Percentiles rank a stretch among this genome's conserved stretches.
phyloP scores from a whole-genome alignment of 1,140 invertebrate genomes.

The Neotoxoptera formosana region DNA sequence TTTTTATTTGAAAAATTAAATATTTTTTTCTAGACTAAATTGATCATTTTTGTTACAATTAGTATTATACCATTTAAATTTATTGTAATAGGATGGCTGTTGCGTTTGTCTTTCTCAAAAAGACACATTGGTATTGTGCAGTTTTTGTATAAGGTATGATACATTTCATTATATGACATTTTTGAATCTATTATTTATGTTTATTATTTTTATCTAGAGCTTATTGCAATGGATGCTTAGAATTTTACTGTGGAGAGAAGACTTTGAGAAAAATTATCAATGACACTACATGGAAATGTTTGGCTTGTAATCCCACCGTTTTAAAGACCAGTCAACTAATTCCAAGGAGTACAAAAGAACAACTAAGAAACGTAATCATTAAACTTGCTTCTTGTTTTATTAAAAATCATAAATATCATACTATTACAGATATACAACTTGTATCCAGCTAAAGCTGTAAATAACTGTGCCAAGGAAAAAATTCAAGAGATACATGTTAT shows the following conservation, averaged over 20 bases:
- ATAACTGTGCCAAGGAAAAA: no score
- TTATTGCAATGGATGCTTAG: not conserved
- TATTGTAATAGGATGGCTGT: not conserved
- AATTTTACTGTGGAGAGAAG: not conserved
- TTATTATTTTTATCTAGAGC: not conserved
- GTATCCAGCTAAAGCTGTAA: no score
- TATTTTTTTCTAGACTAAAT: no score
- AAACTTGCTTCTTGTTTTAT: no score
- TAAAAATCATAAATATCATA: no score
- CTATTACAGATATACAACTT: no score
- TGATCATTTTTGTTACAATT: no score
- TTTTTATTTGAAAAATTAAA: no score
- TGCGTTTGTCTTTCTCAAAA: not conserved
- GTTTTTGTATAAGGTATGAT: not conserved
- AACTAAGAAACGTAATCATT: not conserved
- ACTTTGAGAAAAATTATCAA: not conserved
- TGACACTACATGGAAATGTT: not conserved
- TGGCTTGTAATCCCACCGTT: not conserved
- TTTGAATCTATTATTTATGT: not conserved
- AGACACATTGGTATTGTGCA: not conserved
- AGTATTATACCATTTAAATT: no score
- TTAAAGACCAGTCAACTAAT: not conserved
- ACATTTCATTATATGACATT: not conserved
- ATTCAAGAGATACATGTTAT: no score
- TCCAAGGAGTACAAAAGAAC: not conserved